These are phyloP conservation scores for Tyrophagus putrescentiae DNA, from an alignment of 1,140 invertebrate genomes.

Conservation along the genomic window DNA sequence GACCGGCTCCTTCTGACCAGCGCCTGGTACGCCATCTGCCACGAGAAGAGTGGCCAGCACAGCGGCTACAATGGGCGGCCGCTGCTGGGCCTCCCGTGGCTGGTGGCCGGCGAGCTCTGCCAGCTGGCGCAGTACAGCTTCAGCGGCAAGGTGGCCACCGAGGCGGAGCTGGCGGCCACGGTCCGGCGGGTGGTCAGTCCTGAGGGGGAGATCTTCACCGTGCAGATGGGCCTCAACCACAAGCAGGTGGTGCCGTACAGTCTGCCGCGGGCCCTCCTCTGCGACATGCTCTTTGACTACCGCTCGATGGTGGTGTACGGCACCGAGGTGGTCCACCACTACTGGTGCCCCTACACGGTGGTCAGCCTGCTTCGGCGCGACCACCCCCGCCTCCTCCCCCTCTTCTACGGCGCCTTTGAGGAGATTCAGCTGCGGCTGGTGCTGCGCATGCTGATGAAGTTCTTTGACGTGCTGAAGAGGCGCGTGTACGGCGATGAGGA, in stretches of 20 bases:
- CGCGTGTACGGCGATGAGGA: not conserved
- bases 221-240: not conserved
- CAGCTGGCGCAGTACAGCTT: not conserved
- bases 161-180: not conserved
- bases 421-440: not conserved
- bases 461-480: not conserved
- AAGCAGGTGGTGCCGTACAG: not conserved
- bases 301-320: not conserved
- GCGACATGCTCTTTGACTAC: slow-evolving; percentile 6
- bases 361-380: not conserved
- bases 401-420: not conserved
- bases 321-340: not conserved
- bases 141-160: not conserved
- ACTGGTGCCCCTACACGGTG: not conserved
- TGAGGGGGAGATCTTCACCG: not conserved
- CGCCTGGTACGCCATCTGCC: slow-evolving; percentile 10
- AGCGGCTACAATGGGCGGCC: not conserved
- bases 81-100: not conserved
- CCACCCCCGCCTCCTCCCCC: not conserved
- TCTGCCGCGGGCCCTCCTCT: not conserved
- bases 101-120: not conserved
- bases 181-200: not conserved
- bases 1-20: not conserved
- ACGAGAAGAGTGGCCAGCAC: not conserved
- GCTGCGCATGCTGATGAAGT: not conserved